phyloP scores from a whole-genome alignment of 2,888 invertebrate genomes.

The Ceratothoa steindachneri region DNA sequence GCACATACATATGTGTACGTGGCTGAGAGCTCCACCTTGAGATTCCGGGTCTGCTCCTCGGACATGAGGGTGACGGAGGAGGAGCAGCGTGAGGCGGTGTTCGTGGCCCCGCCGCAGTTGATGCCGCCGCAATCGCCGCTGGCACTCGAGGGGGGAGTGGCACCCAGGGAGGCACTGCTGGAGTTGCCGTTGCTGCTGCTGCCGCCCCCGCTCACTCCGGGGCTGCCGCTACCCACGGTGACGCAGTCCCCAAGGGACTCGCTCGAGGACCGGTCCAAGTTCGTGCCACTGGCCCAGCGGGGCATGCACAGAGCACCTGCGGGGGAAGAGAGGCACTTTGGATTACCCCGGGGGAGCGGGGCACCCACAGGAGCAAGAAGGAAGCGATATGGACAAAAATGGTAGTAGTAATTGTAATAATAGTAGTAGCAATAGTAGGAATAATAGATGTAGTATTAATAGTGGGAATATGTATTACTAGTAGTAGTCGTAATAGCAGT shows the following conservation, averaged over 20 bases:
- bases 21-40: too few species aligned
- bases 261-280: constrained; percentile 49
- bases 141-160: neutral
- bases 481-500: too few species aligned
- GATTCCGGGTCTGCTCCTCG: constrained; percentile 38
- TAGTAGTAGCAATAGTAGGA: neutral
- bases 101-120: constrained; percentile 11
- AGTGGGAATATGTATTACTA: too few species aligned
- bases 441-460: too few species aligned
- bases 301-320: constrained; percentile 78
- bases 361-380: too few species aligned
- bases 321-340: neutral
- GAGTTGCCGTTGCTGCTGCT: neutral
- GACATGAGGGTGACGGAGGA: constrained; percentile 40
- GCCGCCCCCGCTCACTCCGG: neutral
- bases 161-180: neutral
- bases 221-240: neutral
- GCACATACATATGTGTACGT: neutral
- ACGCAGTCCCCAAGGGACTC: constrained; percentile 10
- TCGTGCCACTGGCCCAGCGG: constrained; percentile 63
- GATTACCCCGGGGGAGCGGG: too few species aligned
- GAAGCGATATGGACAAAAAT: neutral
- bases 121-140: constrained; percentile 11
- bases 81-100: constrained; percentile 32
- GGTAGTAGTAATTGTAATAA: neutral